Evolutionary conservation across 2,888 invertebrate species (phyloP).

Genomic region (Diarsia dahlii): DNA sequence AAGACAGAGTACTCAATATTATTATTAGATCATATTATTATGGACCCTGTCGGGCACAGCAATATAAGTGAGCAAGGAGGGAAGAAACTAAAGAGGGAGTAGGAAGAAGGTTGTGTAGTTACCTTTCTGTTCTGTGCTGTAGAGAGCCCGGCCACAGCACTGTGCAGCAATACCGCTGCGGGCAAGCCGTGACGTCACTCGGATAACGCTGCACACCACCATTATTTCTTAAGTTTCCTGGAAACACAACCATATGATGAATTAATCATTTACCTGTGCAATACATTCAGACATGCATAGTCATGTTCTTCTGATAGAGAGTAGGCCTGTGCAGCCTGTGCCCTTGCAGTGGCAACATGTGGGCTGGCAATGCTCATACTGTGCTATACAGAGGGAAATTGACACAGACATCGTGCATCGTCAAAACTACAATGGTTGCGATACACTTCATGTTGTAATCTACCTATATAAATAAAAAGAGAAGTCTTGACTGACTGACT

Average conservation of each 20-base stretch:
- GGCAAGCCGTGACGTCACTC: conserved; percentile 68
- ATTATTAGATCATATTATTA: too few relatives aligned
- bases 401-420: background rate
- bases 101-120: background rate
- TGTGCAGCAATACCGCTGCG: conserved; percentile 58
- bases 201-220: conserved; percentile 73
- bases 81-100: too few relatives aligned
- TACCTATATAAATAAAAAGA: too few relatives aligned
- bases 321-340: background rate
- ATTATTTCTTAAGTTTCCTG: conserved; percentile 62
- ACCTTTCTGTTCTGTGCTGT: conserved; percentile 76
- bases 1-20: too few relatives aligned
- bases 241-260: conserved; percentile 13
- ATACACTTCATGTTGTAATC: too few relatives aligned
- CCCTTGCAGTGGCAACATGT: background rate
- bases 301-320: background rate
- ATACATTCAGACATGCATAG: background rate
- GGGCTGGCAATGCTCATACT: background rate
- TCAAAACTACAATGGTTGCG: too few relatives aligned
- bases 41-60: too few relatives aligned
- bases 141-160: conserved; percentile 73
- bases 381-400: background rate
- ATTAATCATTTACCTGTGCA: background rate
- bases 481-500: too few relatives aligned
- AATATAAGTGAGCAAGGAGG: too few relatives aligned